Conservation (phyloP, 2,888 invertebrate genomes). For the Drosophila emarginata region DNA sequence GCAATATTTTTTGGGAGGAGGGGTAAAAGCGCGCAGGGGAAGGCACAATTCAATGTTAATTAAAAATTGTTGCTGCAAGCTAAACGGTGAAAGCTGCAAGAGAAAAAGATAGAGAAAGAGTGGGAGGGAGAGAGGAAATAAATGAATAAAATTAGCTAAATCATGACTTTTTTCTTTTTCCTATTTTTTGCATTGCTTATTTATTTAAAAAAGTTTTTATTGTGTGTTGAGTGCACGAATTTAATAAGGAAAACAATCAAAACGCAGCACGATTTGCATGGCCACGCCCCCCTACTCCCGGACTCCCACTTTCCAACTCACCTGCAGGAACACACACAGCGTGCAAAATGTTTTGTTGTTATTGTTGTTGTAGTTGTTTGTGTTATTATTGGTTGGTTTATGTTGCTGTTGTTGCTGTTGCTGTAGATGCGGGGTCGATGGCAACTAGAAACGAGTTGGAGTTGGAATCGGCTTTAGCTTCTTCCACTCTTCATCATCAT, state of each 20-base stretch:
- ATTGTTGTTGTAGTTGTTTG: conserved; percentile 1
- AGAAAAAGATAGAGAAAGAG: conserved; percentile 5
- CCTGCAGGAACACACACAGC: conserved; percentile 75
- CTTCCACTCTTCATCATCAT: conserved; percentile 29
- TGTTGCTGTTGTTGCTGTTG: conserved; percentile 24
- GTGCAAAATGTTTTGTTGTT: conserved; percentile 47
- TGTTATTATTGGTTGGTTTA: conserved; percentile 34
- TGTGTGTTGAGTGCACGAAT: conserved; percentile 56
- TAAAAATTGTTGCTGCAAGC: conserved; percentile 71
- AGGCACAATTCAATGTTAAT: conserved; percentile 77
- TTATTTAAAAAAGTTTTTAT: conserved; percentile 5
- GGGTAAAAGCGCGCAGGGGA: conserved; percentile 54
- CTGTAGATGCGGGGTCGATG: conserved; percentile 51
- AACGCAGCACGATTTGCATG: conserved; percentile 71
- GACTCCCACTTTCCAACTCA: conserved; percentile 39
- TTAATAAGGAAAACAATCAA: conserved; percentile 73
- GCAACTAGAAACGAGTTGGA: conserved; percentile 72
- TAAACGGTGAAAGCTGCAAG: conserved; percentile 65
- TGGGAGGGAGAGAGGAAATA: not conserved
- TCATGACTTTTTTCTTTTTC: conserved; percentile 15
- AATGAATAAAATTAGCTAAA: conserved; percentile 47
- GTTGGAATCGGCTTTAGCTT: conserved; percentile 48
- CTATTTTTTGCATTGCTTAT: conserved; percentile 27
- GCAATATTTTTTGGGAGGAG: conserved; percentile 53
- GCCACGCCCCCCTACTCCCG: conserved; percentile 42